Percentiles rank a stretch among this genome's conserved stretches.
These are phyloP conservation scores for Heliothis subflexa DNA, from an alignment of 1,140 invertebrate genomes.

Conservation along the genomic window DNA sequence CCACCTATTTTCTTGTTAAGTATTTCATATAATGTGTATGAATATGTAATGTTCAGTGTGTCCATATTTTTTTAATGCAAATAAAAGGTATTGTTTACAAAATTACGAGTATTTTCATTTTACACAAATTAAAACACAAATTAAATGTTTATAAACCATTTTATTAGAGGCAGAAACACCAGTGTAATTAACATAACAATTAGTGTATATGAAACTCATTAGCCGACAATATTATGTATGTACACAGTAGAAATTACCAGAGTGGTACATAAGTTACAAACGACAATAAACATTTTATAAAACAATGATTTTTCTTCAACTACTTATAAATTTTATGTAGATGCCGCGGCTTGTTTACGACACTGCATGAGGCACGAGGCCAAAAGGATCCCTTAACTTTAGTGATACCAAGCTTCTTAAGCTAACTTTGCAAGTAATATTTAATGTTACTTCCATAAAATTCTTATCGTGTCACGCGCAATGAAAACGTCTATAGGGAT, in stretches of 20 bases:
- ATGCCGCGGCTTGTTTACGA: not conserved
- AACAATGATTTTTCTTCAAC: conserved; percentile 49
- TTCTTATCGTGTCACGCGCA: conserved; percentile 7
- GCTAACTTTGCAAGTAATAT: conserved; percentile 43
- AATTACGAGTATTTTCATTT: not conserved
- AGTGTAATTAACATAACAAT: conserved; percentile 69
- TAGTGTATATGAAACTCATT: conserved; percentile 56
- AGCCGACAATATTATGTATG: conserved; percentile 41
- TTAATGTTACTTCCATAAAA: conserved; percentile 5
- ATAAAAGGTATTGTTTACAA: not conserved
- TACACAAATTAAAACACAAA: not conserved
- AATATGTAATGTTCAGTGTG: too few relatives aligned
- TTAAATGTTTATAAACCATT: conserved; percentile 68
- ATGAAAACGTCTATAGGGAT: conserved; percentile 11
- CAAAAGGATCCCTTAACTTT: conserved; percentile 29
- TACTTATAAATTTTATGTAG: conserved; percentile 43
- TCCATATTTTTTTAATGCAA: not conserved
- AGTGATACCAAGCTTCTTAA: conserved; percentile 52
- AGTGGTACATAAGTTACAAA: conserved; percentile 53
- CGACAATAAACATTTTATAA: conserved; percentile 55
- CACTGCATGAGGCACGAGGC: conserved; percentile 18
- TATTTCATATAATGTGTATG: not conserved
- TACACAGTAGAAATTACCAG: conserved; percentile 44
- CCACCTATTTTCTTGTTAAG: not conserved
- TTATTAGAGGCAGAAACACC: conserved; percentile 75